Evolutionary conservation across 1,140 invertebrate species (phyloP), one percentile per base, ranked within the genome.

Genomic region (Ceratosolen fusciceps): DNA sequence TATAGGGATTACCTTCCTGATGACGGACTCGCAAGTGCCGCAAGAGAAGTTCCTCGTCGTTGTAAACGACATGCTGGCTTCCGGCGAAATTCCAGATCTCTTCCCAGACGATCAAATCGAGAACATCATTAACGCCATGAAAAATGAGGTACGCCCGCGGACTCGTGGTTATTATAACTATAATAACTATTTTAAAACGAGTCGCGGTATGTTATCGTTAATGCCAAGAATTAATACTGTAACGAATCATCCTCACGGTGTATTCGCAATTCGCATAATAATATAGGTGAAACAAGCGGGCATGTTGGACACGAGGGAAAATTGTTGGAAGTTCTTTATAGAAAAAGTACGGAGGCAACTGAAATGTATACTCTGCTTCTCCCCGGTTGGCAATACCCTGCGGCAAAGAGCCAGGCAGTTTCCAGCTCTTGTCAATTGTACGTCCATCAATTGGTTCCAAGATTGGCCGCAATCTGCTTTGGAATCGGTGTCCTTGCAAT

Each of bases 291-390:
- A 95, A 92, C 93, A 92, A 70, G 89, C 93, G 4, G 98, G 97
- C 14, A 90, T 97, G 73, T 90, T 94, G 76, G 97, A 98, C 88
- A 96, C 95, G 0, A 92, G 94, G 82, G 97, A 99, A 86, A 98
- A 97, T 85, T 98, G 97, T 86, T 99, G 97, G 97, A 95, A 94
- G 86, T 97, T 96, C 90, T 99, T 98, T 86, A 98, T 99, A 82
- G 96, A 98, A 83, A 93, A 96, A 86, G 96, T 98, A 16, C 92
- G 96, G 74, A 91, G 90, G 62, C 89, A 93, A 83, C 84, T 96
- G 5, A 96, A 95, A 87, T 87, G 85, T n/a, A 93, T 98, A 21
- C 89, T 98, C 1, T 98, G 96, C 86, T 98, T 98, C 88, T 98
- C 96, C 1, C 97, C 97, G 0, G 96, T 98, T 77, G 97, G 97